These are phyloP conservation scores for Digitonthophagus gazella DNA, from an alignment of 2,888 invertebrate genomes.

Conservation along the genomic window DNA sequence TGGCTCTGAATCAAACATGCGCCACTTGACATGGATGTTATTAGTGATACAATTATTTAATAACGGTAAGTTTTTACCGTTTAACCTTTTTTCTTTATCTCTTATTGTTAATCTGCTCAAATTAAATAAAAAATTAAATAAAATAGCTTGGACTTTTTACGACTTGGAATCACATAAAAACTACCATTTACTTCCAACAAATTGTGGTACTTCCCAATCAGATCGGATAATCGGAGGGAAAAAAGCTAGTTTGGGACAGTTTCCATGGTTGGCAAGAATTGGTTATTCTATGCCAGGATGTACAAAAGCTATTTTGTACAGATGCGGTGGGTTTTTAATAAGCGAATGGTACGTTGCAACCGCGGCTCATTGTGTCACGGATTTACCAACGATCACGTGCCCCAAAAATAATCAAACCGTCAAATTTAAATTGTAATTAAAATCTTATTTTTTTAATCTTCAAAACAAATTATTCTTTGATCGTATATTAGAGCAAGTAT, in stretches of 20 bases:
- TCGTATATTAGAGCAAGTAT: conserved; percentile 34
- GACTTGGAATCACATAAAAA: conserved; percentile 35
- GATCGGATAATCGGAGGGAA: conserved; percentile 65
- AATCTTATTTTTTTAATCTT: conserved; percentile 19
- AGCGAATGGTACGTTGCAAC: conserved; percentile 48
- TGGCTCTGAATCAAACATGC: too few relatives aligned
- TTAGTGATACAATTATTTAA: too few relatives aligned
- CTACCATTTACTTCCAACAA: conserved; percentile 52
- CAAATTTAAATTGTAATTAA: conserved; percentile 29
- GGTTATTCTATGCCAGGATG: conserved; percentile 52
- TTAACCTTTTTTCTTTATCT: too few relatives aligned
- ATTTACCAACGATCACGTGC: conserved; percentile 29
- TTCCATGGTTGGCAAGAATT: conserved; percentile 63
- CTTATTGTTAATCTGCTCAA: too few relatives aligned
- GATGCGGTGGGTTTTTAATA: conserved; percentile 51
- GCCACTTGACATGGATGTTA: too few relatives aligned
- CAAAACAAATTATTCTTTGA: conserved; percentile 19
- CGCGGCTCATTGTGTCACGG: conserved; percentile 50
- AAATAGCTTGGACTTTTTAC: background rate
- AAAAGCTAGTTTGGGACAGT: conserved; percentile 60
- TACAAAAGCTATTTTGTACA: conserved; percentile 23
- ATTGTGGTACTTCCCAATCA: conserved; percentile 57
- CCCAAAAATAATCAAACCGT: conserved; percentile 8
- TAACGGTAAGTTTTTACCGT: too few relatives aligned
- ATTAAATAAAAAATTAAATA: too few relatives aligned